Evolutionary conservation across 2,888 invertebrate genomes (phyloP).

Genomic region (Stenurella melanura): DNA sequence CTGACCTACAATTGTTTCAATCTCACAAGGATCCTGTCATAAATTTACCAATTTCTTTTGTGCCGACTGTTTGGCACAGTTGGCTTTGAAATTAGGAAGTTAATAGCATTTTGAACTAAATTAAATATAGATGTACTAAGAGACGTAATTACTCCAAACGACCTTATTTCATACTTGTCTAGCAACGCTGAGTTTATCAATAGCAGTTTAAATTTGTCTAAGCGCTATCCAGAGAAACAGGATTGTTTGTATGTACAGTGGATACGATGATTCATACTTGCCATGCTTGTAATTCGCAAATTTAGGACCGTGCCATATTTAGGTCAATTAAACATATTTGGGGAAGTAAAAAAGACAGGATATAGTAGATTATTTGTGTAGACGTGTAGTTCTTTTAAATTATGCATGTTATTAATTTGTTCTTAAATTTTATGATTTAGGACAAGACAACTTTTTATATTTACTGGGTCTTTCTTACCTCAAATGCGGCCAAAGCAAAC

Average conservation of each 20-base stretch:
- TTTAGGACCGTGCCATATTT: slow-evolving; percentile 6
- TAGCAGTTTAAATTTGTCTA: background rate
- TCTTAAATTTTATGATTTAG: background rate
- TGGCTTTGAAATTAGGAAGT: slow-evolving; percentile 35
- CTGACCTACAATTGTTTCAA: background rate
- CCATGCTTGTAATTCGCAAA: background rate
- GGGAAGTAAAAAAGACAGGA: background rate
- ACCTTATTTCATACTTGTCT: background rate
- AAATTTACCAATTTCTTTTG: background rate
- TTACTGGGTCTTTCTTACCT: background rate
- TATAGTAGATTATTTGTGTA: background rate
- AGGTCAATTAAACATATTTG: slow-evolving; percentile 19
- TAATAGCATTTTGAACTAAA: slow-evolving; percentile 2
- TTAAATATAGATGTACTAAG: slow-evolving; percentile 18
- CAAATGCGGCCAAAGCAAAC: background rate
- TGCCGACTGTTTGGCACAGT: slow-evolving; percentile 20
- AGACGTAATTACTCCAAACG: slow-evolving; percentile 5
- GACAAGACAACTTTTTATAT: background rate
- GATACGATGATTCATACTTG: background rate
- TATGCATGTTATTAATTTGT: background rate
- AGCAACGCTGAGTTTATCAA: background rate
- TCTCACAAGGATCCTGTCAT: background rate
- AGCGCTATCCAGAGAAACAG: background rate
- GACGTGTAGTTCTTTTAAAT: too few species aligned
- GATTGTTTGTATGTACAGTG: background rate